Percentiles rank a stretch among this genome's conserved stretches.
These are phyloP conservation scores for Coregonus sp. DNA, from an alignment of 2,797 vertebrate genomes.

Conservation along the genomic window DNA sequence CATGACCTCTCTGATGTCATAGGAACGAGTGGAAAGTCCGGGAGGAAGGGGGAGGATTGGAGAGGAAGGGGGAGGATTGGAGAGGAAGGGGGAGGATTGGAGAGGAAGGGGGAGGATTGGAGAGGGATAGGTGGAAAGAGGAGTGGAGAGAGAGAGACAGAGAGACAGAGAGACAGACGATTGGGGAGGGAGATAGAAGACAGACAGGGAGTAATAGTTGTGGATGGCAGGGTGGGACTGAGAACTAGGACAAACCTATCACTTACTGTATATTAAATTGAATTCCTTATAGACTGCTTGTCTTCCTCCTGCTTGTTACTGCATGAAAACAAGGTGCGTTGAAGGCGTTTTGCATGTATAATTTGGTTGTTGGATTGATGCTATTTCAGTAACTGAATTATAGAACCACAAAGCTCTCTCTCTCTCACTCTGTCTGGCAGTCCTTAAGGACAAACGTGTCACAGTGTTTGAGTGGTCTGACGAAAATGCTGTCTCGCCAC, in stretches of 20 bases:
- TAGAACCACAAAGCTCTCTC: constrained; percentile 3
- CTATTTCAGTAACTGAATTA: constrained; percentile 2
- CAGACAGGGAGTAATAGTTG: not conserved
- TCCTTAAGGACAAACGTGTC: not conserved
- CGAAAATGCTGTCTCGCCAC: not conserved
- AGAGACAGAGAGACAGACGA: constrained; percentile 3
- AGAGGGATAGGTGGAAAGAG: constrained; percentile 36
- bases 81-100: not conserved
- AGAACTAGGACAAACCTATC: constrained; percentile 5
- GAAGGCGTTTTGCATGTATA: not conserved
- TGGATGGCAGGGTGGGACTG: not conserved
- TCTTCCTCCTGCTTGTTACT: not conserved
- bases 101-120: not conserved
- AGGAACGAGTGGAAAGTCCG: not conserved
- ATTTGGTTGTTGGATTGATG: not conserved
- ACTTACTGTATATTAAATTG: not conserved
- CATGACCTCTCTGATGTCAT: constrained; percentile 44
- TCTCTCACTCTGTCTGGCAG: not conserved
- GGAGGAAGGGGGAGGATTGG: not conserved
- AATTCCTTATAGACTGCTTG: not conserved
- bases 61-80: not conserved
- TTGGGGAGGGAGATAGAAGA: not conserved
- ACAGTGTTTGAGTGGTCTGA: constrained; percentile 3
- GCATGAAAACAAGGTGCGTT: not conserved
- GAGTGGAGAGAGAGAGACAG: constrained; percentile 26